phyloP scores from a whole-genome alignment of 2,113 vertebrate genomes.

The Protomyctophum bolini region DNA sequence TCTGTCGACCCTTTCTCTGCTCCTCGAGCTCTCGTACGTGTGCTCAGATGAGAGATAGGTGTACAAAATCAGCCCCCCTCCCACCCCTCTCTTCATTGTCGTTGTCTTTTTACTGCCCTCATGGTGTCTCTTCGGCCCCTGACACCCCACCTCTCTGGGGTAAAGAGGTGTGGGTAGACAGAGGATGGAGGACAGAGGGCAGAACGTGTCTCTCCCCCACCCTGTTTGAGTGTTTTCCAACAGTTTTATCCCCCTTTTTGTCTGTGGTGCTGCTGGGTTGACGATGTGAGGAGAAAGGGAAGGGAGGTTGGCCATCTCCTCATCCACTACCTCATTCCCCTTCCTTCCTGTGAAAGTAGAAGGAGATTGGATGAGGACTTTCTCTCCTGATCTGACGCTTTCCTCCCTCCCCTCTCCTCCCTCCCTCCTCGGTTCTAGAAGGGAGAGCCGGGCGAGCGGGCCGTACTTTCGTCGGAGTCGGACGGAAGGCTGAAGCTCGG shows the following conservation, averaged over 20 bases:
- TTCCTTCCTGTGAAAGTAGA: conserved; percentile 24
- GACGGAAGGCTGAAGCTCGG: conserved; percentile 43
- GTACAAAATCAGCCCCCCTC: conserved; percentile 45
- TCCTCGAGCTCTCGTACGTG: conserved; percentile 64
- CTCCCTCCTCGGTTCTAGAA: conserved; percentile 56
- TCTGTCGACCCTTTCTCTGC: conserved; percentile 45
- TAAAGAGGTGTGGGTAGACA: too few species aligned
- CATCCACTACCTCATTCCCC: conserved; percentile 42
- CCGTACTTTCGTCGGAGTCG: conserved; percentile 71
- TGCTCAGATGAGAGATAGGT: conserved; percentile 64
- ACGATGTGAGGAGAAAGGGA: neutral
- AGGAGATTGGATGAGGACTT: conserved; percentile 45
- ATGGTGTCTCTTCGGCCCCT: conserved; percentile 23
- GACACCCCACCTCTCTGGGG: conserved; percentile 12
- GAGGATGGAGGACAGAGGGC: too few species aligned
- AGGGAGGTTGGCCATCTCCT: conserved; percentile 19
- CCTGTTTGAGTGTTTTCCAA: conserved; percentile 22
- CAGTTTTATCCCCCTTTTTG: conserved; percentile 27
- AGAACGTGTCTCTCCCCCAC: conserved; percentile 2
- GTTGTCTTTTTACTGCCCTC: conserved; percentile 2
- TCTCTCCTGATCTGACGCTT: neutral
- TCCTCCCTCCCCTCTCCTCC: neutral
- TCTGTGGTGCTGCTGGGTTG: conserved; percentile 2
- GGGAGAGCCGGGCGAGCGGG: conserved; percentile 64
- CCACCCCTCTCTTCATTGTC: conserved; percentile 15